These are phyloP conservation scores for Sebastes baramenuke DNA, from an alignment of 2,797 vertebrate species.

Conservation along the genomic window DNA sequence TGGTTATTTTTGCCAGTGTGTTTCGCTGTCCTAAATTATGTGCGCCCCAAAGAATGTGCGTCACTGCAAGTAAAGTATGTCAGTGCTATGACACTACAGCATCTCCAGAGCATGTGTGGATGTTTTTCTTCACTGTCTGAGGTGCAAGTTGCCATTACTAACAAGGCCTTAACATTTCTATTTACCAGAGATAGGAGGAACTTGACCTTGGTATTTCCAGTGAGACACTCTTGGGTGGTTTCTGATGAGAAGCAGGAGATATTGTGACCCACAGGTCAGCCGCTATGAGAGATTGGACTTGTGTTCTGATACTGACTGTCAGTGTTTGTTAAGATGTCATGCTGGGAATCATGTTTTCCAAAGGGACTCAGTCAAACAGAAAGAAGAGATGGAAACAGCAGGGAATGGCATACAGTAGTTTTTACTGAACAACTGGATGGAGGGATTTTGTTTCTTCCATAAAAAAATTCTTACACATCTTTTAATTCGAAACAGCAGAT, in stretches of 20 bases:
- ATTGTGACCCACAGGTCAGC: slow-evolving; percentile 53
- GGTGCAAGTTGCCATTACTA: slow-evolving; percentile 29
- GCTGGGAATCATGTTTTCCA: slow-evolving; percentile 51
- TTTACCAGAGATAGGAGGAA: slow-evolving; percentile 44
- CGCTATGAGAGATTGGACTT: slow-evolving; percentile 51
- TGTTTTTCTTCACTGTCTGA: neutral
- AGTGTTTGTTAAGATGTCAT: slow-evolving; percentile 46
- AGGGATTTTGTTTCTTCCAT: neutral
- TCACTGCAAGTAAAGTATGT: slow-evolving; percentile 9
- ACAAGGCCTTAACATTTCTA: slow-evolving; percentile 44
- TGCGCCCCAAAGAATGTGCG: neutral
- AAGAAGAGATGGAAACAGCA: slow-evolving; percentile 36
- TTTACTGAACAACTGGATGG: slow-evolving; percentile 2
- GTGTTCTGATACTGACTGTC: slow-evolving; percentile 38
- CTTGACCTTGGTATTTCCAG: slow-evolving; percentile 45
- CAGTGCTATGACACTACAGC: neutral
- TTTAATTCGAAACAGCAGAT: neutral
- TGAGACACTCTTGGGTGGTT: slow-evolving; percentile 27
- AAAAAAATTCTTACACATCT: neutral
- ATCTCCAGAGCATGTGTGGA: slow-evolving; percentile 3
- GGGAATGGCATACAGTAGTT: neutral
- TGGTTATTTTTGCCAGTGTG: slow-evolving; percentile 15
- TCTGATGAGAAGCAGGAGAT: slow-evolving; percentile 49
- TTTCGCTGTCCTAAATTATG: neutral
- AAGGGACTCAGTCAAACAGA: slow-evolving; percentile 20